phyloP scores from a whole-genome alignment of 2,113 vertebrate species.

The Gobius niger region DNA sequence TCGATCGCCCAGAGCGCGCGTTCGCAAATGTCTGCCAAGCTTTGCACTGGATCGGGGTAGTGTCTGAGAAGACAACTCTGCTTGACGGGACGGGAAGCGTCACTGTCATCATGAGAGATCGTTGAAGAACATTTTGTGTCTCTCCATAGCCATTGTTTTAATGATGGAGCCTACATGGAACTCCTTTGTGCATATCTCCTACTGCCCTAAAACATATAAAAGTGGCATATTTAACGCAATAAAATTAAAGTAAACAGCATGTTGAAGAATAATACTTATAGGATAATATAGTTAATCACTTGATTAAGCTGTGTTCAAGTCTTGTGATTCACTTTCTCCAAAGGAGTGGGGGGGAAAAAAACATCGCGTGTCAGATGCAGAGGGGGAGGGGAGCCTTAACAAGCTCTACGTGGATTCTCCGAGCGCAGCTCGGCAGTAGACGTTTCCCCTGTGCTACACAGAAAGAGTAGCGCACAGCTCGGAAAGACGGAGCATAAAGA shows the following conservation, averaged over 20 bases:
- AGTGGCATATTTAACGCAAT: too few relatives aligned
- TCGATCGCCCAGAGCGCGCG: constrained; percentile 68
- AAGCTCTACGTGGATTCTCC: constrained; percentile 24
- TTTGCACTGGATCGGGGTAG: constrained; percentile 27
- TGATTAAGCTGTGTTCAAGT: not conserved
- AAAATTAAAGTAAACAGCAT: too few relatives aligned
- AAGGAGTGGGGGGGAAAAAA: constrained; percentile 6
- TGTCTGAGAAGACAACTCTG: not conserved
- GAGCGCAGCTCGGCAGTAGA: constrained; percentile 35
- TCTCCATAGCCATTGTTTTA: too few relatives aligned
- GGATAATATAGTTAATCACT: too few relatives aligned
- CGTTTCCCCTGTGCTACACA: constrained; percentile 19
- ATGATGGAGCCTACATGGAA: too few relatives aligned
- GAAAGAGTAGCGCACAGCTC: constrained; percentile 13
- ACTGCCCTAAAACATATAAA: too few relatives aligned
- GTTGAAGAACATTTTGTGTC: too few relatives aligned
- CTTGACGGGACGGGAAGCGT: not conserved
- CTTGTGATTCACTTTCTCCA: constrained; percentile 14
- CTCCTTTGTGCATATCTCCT: too few relatives aligned
- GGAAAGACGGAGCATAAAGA: constrained; percentile 14
- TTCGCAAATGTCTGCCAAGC: constrained; percentile 63
- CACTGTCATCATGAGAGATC: not conserved
- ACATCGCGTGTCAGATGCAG: constrained; percentile 22
- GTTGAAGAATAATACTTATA: too few relatives aligned
- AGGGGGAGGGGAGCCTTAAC: constrained; percentile 3